Base-by-base conservation (phyloP, 2,797 vertebrate genomes). In the Sebastes kiyomatsui region DNA sequence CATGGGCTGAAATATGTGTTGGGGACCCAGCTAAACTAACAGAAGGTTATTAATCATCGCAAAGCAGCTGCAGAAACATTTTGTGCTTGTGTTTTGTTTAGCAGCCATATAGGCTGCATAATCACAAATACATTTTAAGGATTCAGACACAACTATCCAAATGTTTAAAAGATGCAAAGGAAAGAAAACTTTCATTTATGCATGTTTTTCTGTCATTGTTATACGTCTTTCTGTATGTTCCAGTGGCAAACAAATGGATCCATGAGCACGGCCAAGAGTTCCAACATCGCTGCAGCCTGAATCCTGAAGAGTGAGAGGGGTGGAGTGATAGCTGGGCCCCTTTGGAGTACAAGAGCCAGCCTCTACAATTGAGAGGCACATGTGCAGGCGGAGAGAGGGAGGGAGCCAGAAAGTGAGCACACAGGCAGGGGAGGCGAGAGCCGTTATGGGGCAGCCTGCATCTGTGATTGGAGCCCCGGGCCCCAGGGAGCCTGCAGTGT, bases 231-330 rank as follows among this genome's bases (percentile, higher is more conserved):
- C 11, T 88, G 30, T 77, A 65, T 87, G 9, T 94, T 94, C 18
- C 92, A 99, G 98, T 98, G 94, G 98, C 97, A 2, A 99, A 99
- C 91, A 99, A 99, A 75, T 99, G 98, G 98, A 96, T 99, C 84
- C 98, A 99, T 0, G 98, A 99, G 72, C 86, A 97, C 0, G 98
- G 98, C 25, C 98, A 99, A 93, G 98, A 99, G 87, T 99, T 99
- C 83, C 95, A 94, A 28, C 94, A 96, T 58, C 97, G 93, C 11
- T 99, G 98, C 89, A 90, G 96, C 72, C 66, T 93, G 10, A 80
- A 95, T 67, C 96, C 96, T 0, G 90, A 90, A 7, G 97, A 97
- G 79, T 99, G 95, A 97, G 75, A 23, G 72, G 59, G 59, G 68
- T 20, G n/a, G 56, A 83, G 69, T 42, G 4, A 69, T 20, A 55